Conservation (phyloP, 2,113 vertebrate species). For the Taurulus bubalis region DNA sequence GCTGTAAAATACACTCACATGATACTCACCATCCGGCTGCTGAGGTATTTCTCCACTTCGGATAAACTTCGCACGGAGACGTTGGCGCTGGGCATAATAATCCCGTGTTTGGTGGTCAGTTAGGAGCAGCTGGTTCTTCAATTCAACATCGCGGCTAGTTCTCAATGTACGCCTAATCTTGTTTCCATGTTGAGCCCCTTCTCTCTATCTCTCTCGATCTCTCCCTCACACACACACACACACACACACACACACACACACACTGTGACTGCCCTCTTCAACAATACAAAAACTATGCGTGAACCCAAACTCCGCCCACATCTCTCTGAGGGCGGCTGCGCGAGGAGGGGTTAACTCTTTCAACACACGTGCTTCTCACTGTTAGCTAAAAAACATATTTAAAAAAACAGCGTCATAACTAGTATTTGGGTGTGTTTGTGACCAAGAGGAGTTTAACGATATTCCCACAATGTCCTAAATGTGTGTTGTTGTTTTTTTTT, state of each 20-base stretch:
- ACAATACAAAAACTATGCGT: conserved; percentile 53
- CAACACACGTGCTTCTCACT: conserved; percentile 21
- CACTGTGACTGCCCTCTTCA: conserved; percentile 20
- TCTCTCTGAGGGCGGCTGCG: conserved; percentile 14
- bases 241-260: neutral
- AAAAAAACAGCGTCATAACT: neutral
- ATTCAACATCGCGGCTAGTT: conserved; percentile 11
- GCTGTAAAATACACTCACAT: conserved; percentile 12
- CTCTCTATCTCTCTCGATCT: neutral
- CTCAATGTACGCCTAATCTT: conserved; percentile 21
- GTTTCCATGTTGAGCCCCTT: conserved; percentile 50
- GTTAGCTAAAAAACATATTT: neutral
- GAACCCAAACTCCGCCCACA: conserved; percentile 63
- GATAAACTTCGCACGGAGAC: conserved; percentile 79
- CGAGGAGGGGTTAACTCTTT: conserved; percentile 59
- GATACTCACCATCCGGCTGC: conserved; percentile 77
- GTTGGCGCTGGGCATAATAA: conserved; percentile 75
- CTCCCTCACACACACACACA: neutral
- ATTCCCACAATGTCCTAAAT: no score
- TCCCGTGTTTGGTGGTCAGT: conserved; percentile 21
- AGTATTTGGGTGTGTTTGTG: neutral
- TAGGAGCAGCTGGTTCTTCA: neutral
- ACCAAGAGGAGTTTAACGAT: no score
- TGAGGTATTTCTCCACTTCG: conserved; percentile 79
- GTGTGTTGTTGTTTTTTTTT: neutral